A percentile compares a stretch with the other conserved stretches of the same genome.
These are phyloP conservation scores for Otolemur garnettii DNA, from an alignment of 2,113 vertebrate genomes.

Conservation along the genomic window DNA sequence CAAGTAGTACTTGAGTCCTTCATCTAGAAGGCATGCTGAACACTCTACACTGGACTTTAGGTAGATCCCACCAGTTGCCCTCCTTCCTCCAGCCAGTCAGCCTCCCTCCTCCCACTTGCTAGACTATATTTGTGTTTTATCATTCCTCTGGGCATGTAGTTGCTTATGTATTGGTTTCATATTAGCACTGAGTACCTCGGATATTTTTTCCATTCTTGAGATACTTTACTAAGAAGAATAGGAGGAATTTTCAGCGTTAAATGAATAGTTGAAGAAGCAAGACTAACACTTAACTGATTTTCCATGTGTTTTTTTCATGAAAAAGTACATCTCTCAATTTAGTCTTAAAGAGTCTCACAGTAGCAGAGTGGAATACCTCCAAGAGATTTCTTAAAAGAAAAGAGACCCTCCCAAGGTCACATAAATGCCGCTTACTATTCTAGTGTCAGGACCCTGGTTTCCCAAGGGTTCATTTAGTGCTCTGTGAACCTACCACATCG, in stretches of 20 bases:
- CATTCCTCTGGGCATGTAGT: no score
- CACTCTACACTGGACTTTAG: no score
- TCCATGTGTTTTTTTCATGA: not conserved
- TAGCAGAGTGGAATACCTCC: not conserved
- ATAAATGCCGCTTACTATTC: not conserved
- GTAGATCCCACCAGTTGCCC: no score
- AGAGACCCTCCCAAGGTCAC: not conserved
- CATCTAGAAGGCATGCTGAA: no score
- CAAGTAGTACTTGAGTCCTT: no score
- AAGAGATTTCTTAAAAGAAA: not conserved
- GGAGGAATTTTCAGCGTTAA: not conserved
- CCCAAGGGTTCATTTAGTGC: not conserved
- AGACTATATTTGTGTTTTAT: no score
- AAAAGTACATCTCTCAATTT: not conserved
- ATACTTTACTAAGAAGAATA: not conserved
- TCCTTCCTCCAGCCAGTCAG: no score
- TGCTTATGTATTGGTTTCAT: no score
- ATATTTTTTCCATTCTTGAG: no score
- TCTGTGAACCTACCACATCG: not conserved
- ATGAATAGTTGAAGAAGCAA: slow-evolving; percentile 18
- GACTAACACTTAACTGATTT: not conserved
- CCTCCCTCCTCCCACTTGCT: no score
- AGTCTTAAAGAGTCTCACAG: not conserved
- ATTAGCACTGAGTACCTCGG: no score
- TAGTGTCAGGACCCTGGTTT: not conserved